phyloP scores from a whole-genome alignment of 2,888 invertebrate genomes.

The Dryococelus australis region DNA sequence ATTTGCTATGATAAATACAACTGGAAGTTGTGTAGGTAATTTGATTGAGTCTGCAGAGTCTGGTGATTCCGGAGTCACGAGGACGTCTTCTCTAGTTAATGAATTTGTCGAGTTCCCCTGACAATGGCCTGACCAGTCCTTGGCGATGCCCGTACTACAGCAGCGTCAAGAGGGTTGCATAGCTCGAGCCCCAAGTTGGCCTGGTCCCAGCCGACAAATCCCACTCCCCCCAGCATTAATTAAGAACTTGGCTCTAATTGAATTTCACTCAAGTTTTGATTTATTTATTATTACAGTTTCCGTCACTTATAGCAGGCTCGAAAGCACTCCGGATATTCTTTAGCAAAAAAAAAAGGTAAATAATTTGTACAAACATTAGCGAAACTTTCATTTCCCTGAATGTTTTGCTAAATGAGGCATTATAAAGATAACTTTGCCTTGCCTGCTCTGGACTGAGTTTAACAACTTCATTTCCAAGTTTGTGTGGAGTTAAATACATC shows the following conservation, averaged over 20 bases:
- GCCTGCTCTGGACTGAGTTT: no score
- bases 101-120: not conserved
- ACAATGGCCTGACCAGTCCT: not conserved
- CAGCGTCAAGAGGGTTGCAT: not conserved
- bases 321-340: not conserved
- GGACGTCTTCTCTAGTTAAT: not conserved
- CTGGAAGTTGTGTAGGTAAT: no score
- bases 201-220: not conserved
- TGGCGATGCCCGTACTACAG: not conserved
- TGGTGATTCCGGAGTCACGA: no score
- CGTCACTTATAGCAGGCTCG: not conserved
- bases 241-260: not conserved
- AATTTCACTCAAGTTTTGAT: not conserved
- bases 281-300: not conserved
- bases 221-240: not conserved
- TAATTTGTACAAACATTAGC: not conserved
- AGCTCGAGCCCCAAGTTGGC: not conserved
- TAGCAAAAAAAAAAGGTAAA: not conserved
- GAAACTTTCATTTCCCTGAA: not conserved
- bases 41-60: no score
- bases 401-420: not conserved
- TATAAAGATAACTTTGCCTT: not conserved
- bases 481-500: not conserved
- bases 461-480: not conserved
- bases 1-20: no score